phyloP scores from a whole-genome alignment of 2,797 vertebrate species.

The Moxostoma hubbsi region DNA sequence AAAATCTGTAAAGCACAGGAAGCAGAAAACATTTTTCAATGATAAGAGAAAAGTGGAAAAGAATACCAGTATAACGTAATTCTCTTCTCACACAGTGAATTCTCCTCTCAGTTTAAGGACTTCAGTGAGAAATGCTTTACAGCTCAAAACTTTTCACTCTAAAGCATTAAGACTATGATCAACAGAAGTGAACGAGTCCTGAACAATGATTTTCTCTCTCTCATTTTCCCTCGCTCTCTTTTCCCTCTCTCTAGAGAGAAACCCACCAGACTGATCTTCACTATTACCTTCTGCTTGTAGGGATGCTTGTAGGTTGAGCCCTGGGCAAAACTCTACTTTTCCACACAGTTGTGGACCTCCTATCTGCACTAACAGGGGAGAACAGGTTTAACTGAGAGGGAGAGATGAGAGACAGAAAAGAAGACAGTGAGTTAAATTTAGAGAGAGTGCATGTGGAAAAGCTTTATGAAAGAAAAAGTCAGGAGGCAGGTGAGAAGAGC shows the following conservation, averaged over 20 bases:
- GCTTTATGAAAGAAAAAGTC: conserved; percentile 24
- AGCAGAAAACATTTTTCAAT: background rate
- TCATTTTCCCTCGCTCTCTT: conserved; percentile 17
- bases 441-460: background rate
- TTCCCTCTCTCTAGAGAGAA: conserved; percentile 20
- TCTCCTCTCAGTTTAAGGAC: background rate
- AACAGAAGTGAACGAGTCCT: conserved; percentile 13
- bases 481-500: conserved; percentile 1
- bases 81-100: too few species aligned
- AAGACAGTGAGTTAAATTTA: conserved; percentile 17
- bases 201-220: conserved; percentile 28
- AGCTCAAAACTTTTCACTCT: background rate
- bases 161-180: conserved; percentile 26
- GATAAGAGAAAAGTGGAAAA: conserved; percentile 17
- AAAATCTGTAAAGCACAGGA: background rate
- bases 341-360: conserved; percentile 10
- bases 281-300: conserved; percentile 26
- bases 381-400: conserved; percentile 12
- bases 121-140: conserved; percentile 2
- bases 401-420: conserved; percentile 8
- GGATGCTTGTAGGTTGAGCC: conserved; percentile 35
- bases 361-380: conserved; percentile 11
- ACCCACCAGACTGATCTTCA: conserved; percentile 20
- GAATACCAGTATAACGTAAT: background rate
- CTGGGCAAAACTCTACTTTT: conserved; percentile 28